These are phyloP conservation scores for Cosmia trapezina DNA, from an alignment of 2,888 invertebrate genomes.

Conservation along the genomic window DNA sequence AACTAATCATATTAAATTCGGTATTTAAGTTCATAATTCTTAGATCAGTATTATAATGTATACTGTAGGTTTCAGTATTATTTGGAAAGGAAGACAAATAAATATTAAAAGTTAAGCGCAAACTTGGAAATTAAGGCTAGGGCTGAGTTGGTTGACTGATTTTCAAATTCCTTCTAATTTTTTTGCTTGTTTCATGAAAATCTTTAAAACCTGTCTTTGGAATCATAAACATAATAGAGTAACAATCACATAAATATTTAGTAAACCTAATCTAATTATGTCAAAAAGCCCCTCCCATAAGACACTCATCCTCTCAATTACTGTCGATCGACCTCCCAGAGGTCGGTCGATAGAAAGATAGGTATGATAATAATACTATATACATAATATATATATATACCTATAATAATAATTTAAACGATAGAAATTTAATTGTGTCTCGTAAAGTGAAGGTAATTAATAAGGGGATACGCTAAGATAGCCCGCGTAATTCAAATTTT, in stretches of 20 bases:
- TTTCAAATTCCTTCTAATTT: background rate
- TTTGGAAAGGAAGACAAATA: too few species aligned
- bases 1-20: background rate
- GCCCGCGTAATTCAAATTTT: too few species aligned
- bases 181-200: background rate
- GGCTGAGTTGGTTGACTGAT: background rate
- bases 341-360: too few species aligned
- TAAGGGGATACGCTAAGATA: too few species aligned
- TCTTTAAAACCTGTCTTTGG: background rate
- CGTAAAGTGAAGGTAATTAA: too few species aligned
- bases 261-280: background rate
- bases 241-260: background rate
- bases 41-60: slow-evolving; percentile 5
- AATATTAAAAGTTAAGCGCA: background rate
- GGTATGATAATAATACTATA: too few species aligned
- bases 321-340: too few species aligned
- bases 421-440: too few species aligned
- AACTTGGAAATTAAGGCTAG: background rate
- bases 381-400: too few species aligned
- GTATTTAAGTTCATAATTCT: background rate
- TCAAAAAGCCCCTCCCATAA: background rate
- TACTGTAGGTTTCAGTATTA: slow-evolving; percentile 9
- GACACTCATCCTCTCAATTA: too few species aligned
- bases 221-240: background rate
- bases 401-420: too few species aligned